phyloP scores from a whole-genome alignment of 2,113 vertebrate species.

The Semnopithecus entellus region DNA sequence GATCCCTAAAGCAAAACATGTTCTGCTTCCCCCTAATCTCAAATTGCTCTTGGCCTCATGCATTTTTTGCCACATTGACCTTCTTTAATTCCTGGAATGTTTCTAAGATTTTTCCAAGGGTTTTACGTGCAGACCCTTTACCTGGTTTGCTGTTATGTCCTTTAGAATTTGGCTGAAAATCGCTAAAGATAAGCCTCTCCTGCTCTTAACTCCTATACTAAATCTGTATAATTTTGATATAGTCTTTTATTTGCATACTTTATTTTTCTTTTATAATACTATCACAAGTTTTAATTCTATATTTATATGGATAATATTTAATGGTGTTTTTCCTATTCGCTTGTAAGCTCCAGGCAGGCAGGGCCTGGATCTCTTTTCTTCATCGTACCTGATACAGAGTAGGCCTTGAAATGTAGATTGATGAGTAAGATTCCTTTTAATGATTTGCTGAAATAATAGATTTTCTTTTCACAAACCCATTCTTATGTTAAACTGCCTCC shows the following conservation, averaged over 20 bases:
- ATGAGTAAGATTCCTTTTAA: not conserved
- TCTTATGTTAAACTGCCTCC: not conserved
- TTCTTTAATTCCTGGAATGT: not conserved
- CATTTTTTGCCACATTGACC: not conserved
- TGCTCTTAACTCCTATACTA: not conserved
- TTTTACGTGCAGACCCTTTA: not conserved
- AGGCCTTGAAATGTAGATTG: not conserved
- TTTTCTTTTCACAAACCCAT: not conserved
- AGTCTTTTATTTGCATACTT: not conserved
- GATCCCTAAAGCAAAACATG: not conserved
- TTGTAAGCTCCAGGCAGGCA: not conserved
- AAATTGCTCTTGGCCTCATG: not conserved
- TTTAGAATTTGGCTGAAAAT: slow-evolving; percentile 19
- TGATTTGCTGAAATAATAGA: not conserved
- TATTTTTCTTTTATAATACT: not conserved
- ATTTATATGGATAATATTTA: not conserved
- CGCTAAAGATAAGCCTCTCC: not conserved
- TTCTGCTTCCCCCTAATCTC: not conserved
- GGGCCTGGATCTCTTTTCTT: not conserved
- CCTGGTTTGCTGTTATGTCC: not conserved
- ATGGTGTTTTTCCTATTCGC: not conserved
- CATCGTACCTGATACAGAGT: not conserved
- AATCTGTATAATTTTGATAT: not conserved
- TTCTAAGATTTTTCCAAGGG: not conserved
- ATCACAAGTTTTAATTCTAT: not conserved